Percentiles rank a stretch among this genome's conserved stretches.
Evolutionary conservation across 2,113 vertebrate species (phyloP).

Genomic region (Pholis gunnellus): DNA sequence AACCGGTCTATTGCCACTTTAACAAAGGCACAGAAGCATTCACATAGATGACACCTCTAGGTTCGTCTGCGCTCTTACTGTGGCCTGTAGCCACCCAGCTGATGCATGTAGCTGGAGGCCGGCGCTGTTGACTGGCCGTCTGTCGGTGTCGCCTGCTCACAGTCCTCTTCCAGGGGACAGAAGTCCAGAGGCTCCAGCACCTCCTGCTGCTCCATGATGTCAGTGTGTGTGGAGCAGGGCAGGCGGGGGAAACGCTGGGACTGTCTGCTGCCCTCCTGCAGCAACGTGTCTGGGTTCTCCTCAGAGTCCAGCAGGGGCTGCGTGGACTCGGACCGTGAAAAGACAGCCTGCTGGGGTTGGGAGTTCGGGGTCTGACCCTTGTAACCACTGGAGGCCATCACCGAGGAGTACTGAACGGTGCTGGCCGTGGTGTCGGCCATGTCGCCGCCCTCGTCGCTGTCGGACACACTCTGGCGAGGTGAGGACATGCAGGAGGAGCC

Average conservation of each 20-base stretch:
- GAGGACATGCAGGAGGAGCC: conserved; percentile 98
- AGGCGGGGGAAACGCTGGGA: conserved; percentile 74
- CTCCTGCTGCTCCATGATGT: conserved; percentile 70
- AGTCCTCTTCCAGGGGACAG: conserved; percentile 78
- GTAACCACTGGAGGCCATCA: conserved; percentile 91
- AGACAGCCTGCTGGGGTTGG: conserved; percentile 81
- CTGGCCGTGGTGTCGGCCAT: conserved; percentile 91
- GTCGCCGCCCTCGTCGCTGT: conserved; percentile 91
- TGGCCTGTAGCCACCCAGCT: conserved; percentile 91
- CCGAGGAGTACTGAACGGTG: conserved; percentile 95
- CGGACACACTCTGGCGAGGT: conserved; percentile 94
- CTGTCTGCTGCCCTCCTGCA: conserved; percentile 77
- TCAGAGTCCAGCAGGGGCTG: conserved; percentile 94
- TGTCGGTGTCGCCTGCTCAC: conserved; percentile 62
- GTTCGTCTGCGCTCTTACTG: conserved; percentile 80
- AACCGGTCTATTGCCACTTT: neutral
- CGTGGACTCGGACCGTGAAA: conserved; percentile 94
- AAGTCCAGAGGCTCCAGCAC: conserved; percentile 74
- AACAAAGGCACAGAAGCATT: neutral
- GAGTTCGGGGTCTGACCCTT: conserved; percentile 89
- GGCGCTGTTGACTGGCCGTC: conserved; percentile 60
- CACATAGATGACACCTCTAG: neutral
- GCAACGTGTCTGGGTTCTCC: conserved; percentile 82
- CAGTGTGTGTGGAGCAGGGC: conserved; percentile 77
- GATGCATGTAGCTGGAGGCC: conserved; percentile 87